Percentiles rank a stretch among this genome's conserved stretches.
Conservation (phyloP, 1,140 invertebrate species). For the Orius laevigatus region DNA sequence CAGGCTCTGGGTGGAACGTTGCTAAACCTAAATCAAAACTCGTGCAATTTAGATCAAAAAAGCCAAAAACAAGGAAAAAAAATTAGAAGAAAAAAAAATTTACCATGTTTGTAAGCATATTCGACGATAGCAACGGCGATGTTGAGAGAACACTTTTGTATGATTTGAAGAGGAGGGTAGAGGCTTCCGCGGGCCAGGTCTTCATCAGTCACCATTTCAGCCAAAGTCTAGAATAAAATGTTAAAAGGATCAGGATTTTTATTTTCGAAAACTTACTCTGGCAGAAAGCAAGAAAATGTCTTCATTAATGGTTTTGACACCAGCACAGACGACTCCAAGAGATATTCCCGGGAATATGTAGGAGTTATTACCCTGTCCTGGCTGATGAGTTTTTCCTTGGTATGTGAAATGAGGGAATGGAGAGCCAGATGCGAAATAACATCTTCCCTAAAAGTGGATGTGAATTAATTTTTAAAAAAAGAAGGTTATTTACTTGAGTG, state of each 20-base stretch:
- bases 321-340: conserved; percentile 64
- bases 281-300: conserved; percentile 80
- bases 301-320: conserved; percentile 71
- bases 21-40: conserved; percentile 42
- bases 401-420: conserved; percentile 71
- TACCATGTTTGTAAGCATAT: conserved; percentile 75
- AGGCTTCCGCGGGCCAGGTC: conserved; percentile 78
- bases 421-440: conserved; percentile 83
- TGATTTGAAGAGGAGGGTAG: conserved; percentile 82
- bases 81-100: neutral
- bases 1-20: conserved; percentile 54
- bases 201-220: conserved; percentile 63
- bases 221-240: conserved; percentile 32
- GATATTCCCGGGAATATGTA: conserved; percentile 94
- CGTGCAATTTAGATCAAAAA: neutral
- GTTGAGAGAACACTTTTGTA: conserved; percentile 71
- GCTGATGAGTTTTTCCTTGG: conserved; percentile 58
- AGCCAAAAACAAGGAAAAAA: too few species aligned
- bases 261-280: conserved; percentile 35
- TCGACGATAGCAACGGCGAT: conserved; percentile 75
- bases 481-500: conserved; percentile 39
- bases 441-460: conserved; percentile 42
- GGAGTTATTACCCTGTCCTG: conserved; percentile 92
- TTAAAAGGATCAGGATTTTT: neutral
- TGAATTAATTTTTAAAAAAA: too few species aligned